Evolutionary conservation across 1,140 invertebrate genomes (phyloP), one percentile per base, ranked within the genome.

Genomic region (Drosophila kanapiae): DNA sequence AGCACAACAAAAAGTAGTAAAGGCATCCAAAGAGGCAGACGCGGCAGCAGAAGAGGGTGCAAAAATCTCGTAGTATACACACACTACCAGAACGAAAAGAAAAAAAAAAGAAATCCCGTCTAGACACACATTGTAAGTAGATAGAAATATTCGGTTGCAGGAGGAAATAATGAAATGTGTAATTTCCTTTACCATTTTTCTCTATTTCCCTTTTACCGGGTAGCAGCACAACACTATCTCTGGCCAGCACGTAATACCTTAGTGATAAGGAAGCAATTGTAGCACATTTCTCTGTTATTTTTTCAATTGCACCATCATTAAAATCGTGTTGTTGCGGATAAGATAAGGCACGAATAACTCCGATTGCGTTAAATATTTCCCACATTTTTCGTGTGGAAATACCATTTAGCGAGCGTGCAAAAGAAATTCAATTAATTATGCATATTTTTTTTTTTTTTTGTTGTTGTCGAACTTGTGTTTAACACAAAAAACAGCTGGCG

Each of bases 1-100:
- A 81, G 74, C 78, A 86, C 54, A 76, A 82, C 82, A 82, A 67
- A 86, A 86, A 82, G 82, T 82, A 87, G 83, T 86, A 69, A 87
- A 76, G 78, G 58, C 18, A 42, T 16, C 57, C 7, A 29, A 69
- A 65, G 43, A 42, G 31, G 11, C 11, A 83, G 78, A n/a, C n/a
- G 80, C 80, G 45, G 62, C 64, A n/a, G 72, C 51, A 45, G 59
- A 74, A 68, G 75, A 49, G 82, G 67, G 72, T 57, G 75, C 40
- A 16, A 77, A 60, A 77, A 33, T 67, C 54, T 13, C 18, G 18
- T 56, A 53, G 70, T 75, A 75, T 62, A 74, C 68, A 72, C 48
- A 74, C 68, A 72, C 68, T 48, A 53, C 54, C 43, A 60, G 37
- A 60, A 11, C 18, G 23, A 13, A 35, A 65, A 75, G 48, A 59